Conservation (phyloP, 2,797 vertebrate genomes). For the Malacoraja senta region DNA sequence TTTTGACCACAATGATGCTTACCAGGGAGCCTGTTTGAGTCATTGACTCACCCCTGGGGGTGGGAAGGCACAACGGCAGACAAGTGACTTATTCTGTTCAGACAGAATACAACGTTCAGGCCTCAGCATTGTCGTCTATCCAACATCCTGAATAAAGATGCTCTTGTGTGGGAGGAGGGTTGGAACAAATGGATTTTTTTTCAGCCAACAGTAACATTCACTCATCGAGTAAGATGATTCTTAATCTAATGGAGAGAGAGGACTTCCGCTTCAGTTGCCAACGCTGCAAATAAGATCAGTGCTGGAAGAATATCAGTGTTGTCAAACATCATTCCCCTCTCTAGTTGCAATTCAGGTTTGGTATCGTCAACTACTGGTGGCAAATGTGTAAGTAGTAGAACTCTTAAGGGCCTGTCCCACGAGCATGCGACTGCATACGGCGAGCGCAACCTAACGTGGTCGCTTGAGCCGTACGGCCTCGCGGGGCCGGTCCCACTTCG, state of each 20-base stretch:
- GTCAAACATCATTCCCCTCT: neutral
- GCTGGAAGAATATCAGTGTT: neutral
- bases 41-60: neutral
- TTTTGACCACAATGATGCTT: neutral
- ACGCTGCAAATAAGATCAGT: neutral
- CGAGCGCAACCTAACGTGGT: too few species aligned
- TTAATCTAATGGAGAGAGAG: too few species aligned
- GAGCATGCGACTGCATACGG: too few species aligned
- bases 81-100: neutral
- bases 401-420: too few species aligned
- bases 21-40: neutral
- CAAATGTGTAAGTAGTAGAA: neutral
- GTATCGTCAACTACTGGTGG: neutral
- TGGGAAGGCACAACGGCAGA: neutral
- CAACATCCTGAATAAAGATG: neutral
- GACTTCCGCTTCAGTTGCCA: neutral
- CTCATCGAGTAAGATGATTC: neutral
- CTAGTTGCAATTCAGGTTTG: neutral
- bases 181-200: neutral
- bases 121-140: neutral
- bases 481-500: too few species aligned
- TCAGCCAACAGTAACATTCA: neutral
- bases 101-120: neutral
- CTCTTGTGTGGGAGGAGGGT: neutral
- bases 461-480: too few species aligned